Evolutionary conservation across 2,113 vertebrate genomes (phyloP).

Genomic region (Istiophorus platypterus): DNA sequence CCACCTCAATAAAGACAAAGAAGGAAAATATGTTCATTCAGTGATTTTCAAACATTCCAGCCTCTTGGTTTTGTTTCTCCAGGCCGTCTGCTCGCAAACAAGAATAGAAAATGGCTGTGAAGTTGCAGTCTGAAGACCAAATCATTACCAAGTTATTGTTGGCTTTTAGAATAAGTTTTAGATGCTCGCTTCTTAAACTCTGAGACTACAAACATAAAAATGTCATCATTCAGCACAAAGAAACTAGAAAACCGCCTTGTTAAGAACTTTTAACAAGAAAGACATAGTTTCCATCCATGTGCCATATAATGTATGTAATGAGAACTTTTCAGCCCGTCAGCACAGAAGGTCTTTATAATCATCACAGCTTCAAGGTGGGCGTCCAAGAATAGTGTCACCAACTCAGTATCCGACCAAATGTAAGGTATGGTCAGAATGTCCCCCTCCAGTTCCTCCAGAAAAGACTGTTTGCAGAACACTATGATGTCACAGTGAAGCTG

Average conservation of each 20-base stretch:
- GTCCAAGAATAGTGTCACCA: no score
- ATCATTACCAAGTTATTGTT: background rate
- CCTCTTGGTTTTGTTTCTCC: conserved; percentile 18
- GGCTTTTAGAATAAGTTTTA: background rate
- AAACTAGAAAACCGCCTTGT: background rate
- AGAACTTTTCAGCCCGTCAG: no score
- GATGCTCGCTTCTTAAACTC: background rate
- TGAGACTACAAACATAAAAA: background rate
- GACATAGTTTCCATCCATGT: no score
- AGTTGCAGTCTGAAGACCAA: background rate
- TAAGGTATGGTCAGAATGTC: no score
- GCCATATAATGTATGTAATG: no score
- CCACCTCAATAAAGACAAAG: conserved; percentile 58
- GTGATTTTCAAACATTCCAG: conserved; percentile 54
- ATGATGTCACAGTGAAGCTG: no score
- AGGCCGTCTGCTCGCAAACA: background rate
- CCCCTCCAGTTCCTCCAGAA: no score
- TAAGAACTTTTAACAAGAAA: no score
- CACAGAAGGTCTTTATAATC: no score
- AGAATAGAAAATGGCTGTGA: conserved; percentile 3
- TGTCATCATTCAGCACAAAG: background rate
- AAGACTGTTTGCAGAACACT: no score
- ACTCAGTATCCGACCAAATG: no score
- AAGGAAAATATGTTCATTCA: conserved; percentile 46
- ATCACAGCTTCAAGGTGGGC: no score